Evolutionary conservation across 92 coral and sea anemone species (phyloP), one percentile per base, ranked within the genome.

Genomic region (Bergia puertoricense): DNA sequence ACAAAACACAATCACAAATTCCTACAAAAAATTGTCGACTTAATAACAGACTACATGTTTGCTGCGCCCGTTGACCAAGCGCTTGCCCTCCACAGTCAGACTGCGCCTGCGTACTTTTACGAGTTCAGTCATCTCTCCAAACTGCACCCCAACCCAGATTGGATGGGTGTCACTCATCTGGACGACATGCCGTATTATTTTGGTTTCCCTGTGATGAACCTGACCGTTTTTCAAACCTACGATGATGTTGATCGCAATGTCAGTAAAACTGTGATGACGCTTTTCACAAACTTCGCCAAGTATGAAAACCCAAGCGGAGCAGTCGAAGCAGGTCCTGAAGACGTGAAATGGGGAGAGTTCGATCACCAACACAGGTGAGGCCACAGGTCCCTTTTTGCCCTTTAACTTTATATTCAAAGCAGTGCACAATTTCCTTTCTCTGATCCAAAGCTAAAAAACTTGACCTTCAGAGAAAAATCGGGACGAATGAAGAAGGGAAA

Each of bases 211-310:
- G 14, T 81, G 72, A 57, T 81, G 51, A 81, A 81, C 72, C 48
- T 37, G 43, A 81, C 74, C 23, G 9, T 6, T 14, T 22, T 20
- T 14, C 88, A 39, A 77, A 40, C 4, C 23, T 90, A 9, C 66
- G 65, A 75, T 81, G 82, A 69, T 15, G 78, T 44, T 38, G 93
- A 91, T 79, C 74, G 65, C 42, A 85, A 91, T 68, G 86, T 91
- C 59, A 91, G 93, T 79, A n/a, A 39, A 51, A 30, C 75, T 15
- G 69, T 91, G 59, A 84, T 91, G 43, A 57, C 81, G 36, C 44
- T 51, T 71, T 85, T 78, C 67, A 69, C 91, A n/a, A 91, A 88
- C 82, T 91, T 91, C 66, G 92, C 89, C 86, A 89, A 86, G 51
- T 45, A 50, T 18, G 82, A 67, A 79, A 79, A 79, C 59, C 82